Evolutionary conservation across 2,888 invertebrate species (phyloP), one percentile per base, ranked within the genome.

Genomic region (Drosophila anomalata): DNA sequence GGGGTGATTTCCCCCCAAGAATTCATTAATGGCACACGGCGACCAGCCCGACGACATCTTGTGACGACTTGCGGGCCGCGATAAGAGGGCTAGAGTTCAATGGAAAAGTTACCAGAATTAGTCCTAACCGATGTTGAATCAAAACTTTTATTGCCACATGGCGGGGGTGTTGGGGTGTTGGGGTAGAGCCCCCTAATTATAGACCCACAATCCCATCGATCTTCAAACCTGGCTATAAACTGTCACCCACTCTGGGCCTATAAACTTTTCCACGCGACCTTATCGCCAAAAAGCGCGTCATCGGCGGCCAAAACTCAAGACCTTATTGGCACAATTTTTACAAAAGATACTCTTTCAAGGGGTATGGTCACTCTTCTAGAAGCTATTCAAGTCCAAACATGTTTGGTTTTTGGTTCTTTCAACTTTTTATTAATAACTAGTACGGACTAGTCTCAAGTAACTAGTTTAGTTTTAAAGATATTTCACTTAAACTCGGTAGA

Each of bases 1-100:
- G 22, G 51, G 51, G 71, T 61, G 55, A 70, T 46, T 61, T 61
- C 69, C 69, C 69, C 20, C 36, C n/a, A 33, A 67, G 67, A 67
- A 57, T 67, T 67, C 68, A 67, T 24, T 42, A 42, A 29, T 56
- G 66, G 44, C 66, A 33, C 66, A 47, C 14, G 14, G 14, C 14
- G 14, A 14, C 14, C 14, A 42, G 33, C n/a, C 2, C 36, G 14
- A 14, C n/a, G 6, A 36, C n/a, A 36, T 5, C 36, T 29, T 42
- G 48, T 14, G 66, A 67, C 66, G 55, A 5, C 36, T 36, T 1
- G 0, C 1, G 2, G n/a, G 36, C 6, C n/a, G 36, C n/a, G 36
- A 36, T 36, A 36, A 36, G 36, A 7, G n/a, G n/a, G n/a, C 36
- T 6, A 67, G 68, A 57, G 36, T 67, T 66, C 56, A 50, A n/a